Conservation (phyloP, 2,888 invertebrate species). For the Alloscopus bannaensis region DNA sequence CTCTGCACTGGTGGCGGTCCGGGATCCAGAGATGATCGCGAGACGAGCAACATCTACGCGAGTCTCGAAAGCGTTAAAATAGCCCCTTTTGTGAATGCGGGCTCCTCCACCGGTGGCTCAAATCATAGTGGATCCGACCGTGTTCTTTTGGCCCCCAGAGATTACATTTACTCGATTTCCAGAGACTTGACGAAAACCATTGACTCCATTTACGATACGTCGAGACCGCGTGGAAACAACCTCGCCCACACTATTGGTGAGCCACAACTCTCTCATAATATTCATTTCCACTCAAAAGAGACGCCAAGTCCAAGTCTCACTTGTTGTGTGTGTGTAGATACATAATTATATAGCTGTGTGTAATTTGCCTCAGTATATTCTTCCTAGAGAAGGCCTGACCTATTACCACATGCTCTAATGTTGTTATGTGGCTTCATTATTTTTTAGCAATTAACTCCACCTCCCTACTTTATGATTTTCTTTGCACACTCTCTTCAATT, state of each 20-base stretch:
- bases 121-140: constrained; percentile 73
- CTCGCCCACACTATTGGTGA: constrained; percentile 73
- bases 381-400: no score
- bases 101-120: constrained; percentile 73
- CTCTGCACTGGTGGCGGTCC: constrained; percentile 72
- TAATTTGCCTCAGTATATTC: no score
- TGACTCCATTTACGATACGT: constrained; percentile 73
- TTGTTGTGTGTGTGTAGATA: no score
- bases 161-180: constrained; percentile 73
- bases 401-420: constrained; percentile 55
- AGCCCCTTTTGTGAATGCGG: constrained; percentile 72
- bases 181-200: constrained; percentile 74
- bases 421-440: constrained; percentile 62
- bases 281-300: constrained; percentile 25
- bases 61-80: constrained; percentile 73
- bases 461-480: constrained; percentile 44
- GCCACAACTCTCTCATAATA: constrained; percentile 28
- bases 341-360: constrained; percentile 9
- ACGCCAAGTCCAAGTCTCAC: no score
- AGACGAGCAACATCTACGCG: constrained; percentile 73
- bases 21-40: constrained; percentile 71
- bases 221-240: constrained; percentile 73
- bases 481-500: no score
- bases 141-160: constrained; percentile 73
- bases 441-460: constrained; percentile 66